Base-by-base conservation (phyloP, 2,888 invertebrate genomes). In the Nephrotoma flavescens region DNA sequence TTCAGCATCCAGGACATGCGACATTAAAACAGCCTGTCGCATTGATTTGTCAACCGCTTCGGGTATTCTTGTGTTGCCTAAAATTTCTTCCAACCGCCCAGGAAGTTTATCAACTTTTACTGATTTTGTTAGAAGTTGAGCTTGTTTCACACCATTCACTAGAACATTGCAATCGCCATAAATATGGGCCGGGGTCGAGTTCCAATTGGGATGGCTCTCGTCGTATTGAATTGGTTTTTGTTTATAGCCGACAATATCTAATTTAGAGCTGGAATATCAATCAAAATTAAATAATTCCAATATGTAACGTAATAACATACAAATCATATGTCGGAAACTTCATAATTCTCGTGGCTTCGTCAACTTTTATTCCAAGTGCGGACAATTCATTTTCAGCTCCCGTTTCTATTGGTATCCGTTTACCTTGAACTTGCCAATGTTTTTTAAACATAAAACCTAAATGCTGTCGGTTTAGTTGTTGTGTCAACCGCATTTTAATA, bases 121-220 rank as follows among this genome's bases (percentile, higher is more conserved):
- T 0, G 96, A 94, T 90, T 97, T 97, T 3, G 96, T 96, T 6
- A 98, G 91, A n/a, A 95, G 92, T 91, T 96, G 95, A 0, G 96
- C 96, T 92, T 98, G 97, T 1, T 93, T 90, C 86, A 95, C 89
- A 11, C 97, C 97, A 91, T 95, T 94, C 41, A 96, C 89, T 4
- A 96, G 91, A 7, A 95, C 94, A 91, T 94, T 94, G 47, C 92
- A 91, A 88, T 95, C 94, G 87, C 92, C 92, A 87, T 94, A 94
- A 1, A 93, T 92, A 87, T 94, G 92, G 89, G 95, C 94, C 5
- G 93, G 92, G 87, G 91, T 92, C 19, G 93, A 91, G 89, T 95
- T 94, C 93, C 94, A 96, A 87, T 95, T 92, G 1, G 95, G 95
- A 90, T 95, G 94, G 41, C 92, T 93, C 87, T 93, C 89, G 89